Percentiles rank a stretch among this genome's conserved stretches.
Evolutionary conservation across 2,797 vertebrate genomes (phyloP).

Genomic region (Microctenopoma lineatum): DNA sequence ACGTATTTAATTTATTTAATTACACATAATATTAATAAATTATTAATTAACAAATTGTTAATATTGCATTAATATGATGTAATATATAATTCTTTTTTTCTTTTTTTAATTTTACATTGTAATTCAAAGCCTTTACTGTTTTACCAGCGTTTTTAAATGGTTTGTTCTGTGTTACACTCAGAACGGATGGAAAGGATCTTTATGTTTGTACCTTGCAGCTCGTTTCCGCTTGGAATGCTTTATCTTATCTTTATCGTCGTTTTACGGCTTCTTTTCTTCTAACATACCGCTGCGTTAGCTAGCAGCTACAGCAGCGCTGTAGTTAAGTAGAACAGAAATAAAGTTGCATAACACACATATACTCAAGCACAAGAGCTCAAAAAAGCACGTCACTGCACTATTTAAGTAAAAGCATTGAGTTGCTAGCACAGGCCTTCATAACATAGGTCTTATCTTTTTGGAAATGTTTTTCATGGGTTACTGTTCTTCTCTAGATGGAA

Average conservation of each 20-base stretch:
- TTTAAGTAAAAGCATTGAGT: background rate
- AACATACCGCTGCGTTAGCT: background rate
- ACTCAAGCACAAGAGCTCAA: background rate
- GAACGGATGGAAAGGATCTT: background rate
- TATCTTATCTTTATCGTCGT: too few species aligned
- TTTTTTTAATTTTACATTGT: too few species aligned
- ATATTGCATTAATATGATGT: too few species aligned
- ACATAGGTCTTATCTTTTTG: background rate
- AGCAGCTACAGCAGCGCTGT: background rate
- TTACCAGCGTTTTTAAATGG: background rate
- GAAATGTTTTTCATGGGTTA: background rate
- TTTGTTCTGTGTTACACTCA: too few species aligned
- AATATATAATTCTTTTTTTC: too few species aligned
- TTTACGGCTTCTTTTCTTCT: too few species aligned
- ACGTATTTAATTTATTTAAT: too few species aligned
- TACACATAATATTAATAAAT: too few species aligned
- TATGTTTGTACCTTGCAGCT: too few species aligned
- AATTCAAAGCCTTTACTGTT: background rate
- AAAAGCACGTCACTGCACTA: background rate
- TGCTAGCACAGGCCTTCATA: background rate
- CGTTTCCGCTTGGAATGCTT: too few species aligned
- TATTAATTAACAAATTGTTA: too few species aligned
- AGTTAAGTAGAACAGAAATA: background rate
- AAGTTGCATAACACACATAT: background rate
- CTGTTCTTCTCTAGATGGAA: constrained; percentile 42